phyloP scores from a whole-genome alignment of 2,797 vertebrate genomes.

The Crocodylus rhombifer region DNA sequence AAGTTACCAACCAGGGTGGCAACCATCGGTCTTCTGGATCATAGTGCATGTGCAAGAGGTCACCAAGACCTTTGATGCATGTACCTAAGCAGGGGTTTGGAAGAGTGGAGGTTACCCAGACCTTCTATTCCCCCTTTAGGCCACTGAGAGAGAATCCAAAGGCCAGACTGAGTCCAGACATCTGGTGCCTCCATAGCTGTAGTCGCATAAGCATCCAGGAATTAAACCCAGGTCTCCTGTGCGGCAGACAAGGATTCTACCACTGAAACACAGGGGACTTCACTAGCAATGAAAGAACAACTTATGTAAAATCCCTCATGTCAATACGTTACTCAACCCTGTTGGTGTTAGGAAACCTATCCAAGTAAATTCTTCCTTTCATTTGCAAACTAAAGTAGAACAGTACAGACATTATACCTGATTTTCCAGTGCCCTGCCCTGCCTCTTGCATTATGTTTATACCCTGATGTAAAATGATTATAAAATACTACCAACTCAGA shows the following conservation, averaged over 20 bases:
- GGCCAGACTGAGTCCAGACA: too few species aligned
- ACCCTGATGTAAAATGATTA: not conserved
- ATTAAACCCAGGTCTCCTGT: too few species aligned
- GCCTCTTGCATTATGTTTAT: too few species aligned
- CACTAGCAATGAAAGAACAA: not conserved
- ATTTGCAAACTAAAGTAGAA: not conserved
- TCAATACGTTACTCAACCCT: not conserved
- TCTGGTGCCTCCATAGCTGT: too few species aligned
- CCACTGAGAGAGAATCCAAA: too few species aligned
- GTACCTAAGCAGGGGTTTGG: too few species aligned
- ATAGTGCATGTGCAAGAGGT: too few species aligned
- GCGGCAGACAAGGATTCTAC: too few species aligned
- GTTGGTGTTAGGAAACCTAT: not conserved
- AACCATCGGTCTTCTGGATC: too few species aligned
- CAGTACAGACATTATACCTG: not conserved
- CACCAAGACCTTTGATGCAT: too few species aligned
- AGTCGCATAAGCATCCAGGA: too few species aligned
- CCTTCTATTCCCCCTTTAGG: not conserved
- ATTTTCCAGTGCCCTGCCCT: not conserved
- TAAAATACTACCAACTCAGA: not conserved
- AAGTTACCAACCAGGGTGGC: not conserved
- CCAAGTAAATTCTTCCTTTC: not conserved
- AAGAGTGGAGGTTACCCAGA: not conserved
- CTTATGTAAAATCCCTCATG: not conserved
- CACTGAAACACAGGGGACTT: too few species aligned